Conservation (phyloP, 2,113 vertebrate genomes). For the Taxidea taxus region DNA sequence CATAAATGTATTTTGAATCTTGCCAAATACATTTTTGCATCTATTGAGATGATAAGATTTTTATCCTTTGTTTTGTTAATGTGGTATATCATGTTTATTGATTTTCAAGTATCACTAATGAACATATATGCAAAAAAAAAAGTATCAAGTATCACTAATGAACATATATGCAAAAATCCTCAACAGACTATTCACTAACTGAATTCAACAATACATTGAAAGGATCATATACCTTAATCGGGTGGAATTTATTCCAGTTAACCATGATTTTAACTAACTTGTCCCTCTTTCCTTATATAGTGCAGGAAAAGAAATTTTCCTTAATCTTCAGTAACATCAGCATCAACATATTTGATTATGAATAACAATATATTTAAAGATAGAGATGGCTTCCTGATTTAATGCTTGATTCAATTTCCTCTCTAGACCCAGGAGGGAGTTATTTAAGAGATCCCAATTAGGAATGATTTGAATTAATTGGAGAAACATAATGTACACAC, state of each 20-base stretch:
- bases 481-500: conserved; percentile 77
- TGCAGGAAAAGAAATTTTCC: background rate
- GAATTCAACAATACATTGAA: background rate
- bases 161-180: background rate
- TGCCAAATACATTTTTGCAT: background rate
- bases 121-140: no score
- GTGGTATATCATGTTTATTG: background rate
- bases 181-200: background rate
- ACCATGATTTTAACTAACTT: background rate
- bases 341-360: conserved; percentile 70
- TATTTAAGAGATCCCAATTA: conserved; percentile 85
- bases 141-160: no score
- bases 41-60: background rate
- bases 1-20: background rate
- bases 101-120: background rate
- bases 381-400: conserved; percentile 80
- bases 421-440: conserved; percentile 76
- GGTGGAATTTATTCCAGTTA: background rate
- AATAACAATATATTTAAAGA: conserved; percentile 78
- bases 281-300: background rate
- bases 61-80: background rate
- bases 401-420: conserved; percentile 83
- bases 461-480: conserved; percentile 82
- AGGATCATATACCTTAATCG: background rate
- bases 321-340: conserved; percentile 37